Conservation (phyloP, 2,888 invertebrate species). For the Plebejus anna region DNA sequence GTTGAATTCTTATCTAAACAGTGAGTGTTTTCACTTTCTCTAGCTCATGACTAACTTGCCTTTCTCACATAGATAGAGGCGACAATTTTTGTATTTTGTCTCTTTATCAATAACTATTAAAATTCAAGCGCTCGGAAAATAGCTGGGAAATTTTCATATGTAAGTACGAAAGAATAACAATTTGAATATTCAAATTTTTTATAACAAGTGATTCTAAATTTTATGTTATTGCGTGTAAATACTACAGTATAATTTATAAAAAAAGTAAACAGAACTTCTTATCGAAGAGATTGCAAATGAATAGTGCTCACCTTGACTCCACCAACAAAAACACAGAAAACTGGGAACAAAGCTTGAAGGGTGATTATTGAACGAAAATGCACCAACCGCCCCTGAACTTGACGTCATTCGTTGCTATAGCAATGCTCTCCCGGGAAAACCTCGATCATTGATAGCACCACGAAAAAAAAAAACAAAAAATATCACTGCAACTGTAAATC, state of each 20-base stretch:
- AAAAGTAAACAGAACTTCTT: background rate
- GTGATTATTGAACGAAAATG: conserved; percentile 73
- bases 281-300: conserved; percentile 23
- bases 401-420: conserved; percentile 73
- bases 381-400: conserved; percentile 77
- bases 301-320: conserved; percentile 36
- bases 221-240: background rate
- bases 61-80: background rate
- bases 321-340: conserved; percentile 39
- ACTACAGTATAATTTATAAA: background rate
- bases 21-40: background rate
- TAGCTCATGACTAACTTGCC: background rate
- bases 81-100: background rate
- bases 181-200: background rate
- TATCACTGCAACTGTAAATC: conserved; percentile 36
- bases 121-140: background rate
- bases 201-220: background rate
- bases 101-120: background rate
- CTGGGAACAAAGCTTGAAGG: conserved; percentile 43
- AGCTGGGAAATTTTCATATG: background rate
- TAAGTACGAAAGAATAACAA: background rate
- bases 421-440: conserved; percentile 60
- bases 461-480: conserved; percentile 43
- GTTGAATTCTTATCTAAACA: background rate
- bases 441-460: conserved; percentile 45